Evolutionary conservation across 2,888 invertebrate genomes (phyloP), one percentile per base, ranked within the genome.

Genomic region (Heliconius sara): DNA sequence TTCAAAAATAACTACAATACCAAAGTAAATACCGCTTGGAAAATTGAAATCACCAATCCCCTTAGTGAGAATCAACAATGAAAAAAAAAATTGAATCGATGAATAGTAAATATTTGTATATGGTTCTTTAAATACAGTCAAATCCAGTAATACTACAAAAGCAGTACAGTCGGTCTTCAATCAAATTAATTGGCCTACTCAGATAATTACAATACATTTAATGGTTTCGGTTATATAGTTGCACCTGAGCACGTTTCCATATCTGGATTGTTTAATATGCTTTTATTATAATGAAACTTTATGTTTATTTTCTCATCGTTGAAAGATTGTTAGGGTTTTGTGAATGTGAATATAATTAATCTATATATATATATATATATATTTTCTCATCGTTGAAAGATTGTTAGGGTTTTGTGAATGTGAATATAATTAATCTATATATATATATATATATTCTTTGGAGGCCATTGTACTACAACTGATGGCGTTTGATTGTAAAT

Each of bases 121-220:
- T 73, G 16, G n/a, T 60, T 60, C 39, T 73, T 73, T 39, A 39
- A 73, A 66, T n/a, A 60, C 63, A 47, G 10, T n/a, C 22, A 66
- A 71, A 52, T 80, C 78, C 77, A 78, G 78, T 82, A n/a, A 77
- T 65, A 80, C n/a, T 60, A 60, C n/a, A 27, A 83, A 85, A 85
- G 83, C 85, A 83, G 86, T 83, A 83, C 85, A 87, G 71, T 85
- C 87, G 88, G 86, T 84, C 83, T 86, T 87, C 87, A 87, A 91
- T 89, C 88, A 89, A 88, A 89, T 90, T 89, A 91, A 93, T 92
- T 85, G 90, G 84, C 85, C 88, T 85, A 85, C 84, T 85, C 85
- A 88, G 85, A 88, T 87, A 88, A 89, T 88, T 88, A 86, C 84
- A 83, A 86, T 88, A 87, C 87, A 87, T 88, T 88, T 89, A 88